These are phyloP conservation scores for Proterorhinus semilunaris DNA, from an alignment of 2,113 vertebrate genomes.

Conservation along the genomic window DNA sequence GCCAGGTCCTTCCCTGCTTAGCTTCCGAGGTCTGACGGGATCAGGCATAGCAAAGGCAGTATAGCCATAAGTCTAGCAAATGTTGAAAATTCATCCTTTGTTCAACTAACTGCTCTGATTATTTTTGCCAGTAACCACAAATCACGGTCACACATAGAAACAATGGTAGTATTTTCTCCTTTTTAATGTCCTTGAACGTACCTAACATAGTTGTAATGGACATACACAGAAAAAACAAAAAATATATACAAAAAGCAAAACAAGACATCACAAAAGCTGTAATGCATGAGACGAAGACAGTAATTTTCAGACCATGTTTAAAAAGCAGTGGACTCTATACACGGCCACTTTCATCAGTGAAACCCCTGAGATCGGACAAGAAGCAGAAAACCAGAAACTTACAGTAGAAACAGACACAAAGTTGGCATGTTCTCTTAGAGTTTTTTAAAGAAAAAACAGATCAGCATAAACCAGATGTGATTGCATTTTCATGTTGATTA, in stretches of 20 bases:
- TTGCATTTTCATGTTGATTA: conserved; percentile 74
- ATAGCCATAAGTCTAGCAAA: no score
- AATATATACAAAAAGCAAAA: conserved; percentile 65
- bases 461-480: conserved; percentile 52
- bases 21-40: no score
- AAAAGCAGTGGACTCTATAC: conserved; percentile 58
- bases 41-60: no score
- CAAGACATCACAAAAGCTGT: conserved; percentile 52
- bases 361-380: conserved; percentile 77
- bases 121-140: no score
- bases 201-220: conserved; percentile 49
- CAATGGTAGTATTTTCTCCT: no score
- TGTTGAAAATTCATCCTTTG: no score
- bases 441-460: conserved; percentile 41
- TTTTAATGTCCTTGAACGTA: conserved; percentile 72
- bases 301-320: conserved; percentile 41
- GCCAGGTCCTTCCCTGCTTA: no score
- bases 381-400: conserved; percentile 61
- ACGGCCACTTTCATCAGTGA: conserved; percentile 64
- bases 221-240: conserved; percentile 57
- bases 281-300: conserved; percentile 56
- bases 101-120: no score
- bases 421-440: conserved; percentile 71
- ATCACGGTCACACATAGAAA: no score
- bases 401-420: conserved; percentile 53